Base-by-base conservation (phyloP, 2,797 vertebrate species). In the Eulemur mongoz region DNA sequence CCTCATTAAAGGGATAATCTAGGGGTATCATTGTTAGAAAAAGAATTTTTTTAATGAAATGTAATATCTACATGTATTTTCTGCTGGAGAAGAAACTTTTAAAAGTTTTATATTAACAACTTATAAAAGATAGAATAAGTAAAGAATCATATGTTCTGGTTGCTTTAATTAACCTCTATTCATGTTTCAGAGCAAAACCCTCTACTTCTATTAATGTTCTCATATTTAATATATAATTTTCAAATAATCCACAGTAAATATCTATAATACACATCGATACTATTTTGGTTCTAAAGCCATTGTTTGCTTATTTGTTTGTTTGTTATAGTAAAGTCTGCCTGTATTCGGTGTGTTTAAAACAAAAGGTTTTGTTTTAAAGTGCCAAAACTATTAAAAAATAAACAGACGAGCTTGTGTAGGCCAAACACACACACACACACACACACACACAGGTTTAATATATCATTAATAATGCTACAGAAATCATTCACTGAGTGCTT, bases 331-430 rank as follows among this genome's bases (percentile, higher is more conserved):
- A 73, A 63, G 27, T 63, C 81, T 91, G 54, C 40, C 52, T 48
- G 89, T 52, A 22, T 76, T 82, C 45, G 15, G 15, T 22, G 1
- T 67, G 54, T 95, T 84, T 67, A 84, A 76, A 94, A 91, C 11
- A 40, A 45, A 91, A 69, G 4, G 20, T 54, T 94, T 91, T 76
- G 13, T 82, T 92, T 73, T 70, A 89, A 92, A 89, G 20, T 27
- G 85, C 5, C 17, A 76, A 96, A 92, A 45, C 35, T 92, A 83
- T n/a, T 59, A 30, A 93, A 95, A 93, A 95, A 65, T 48, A 90
- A 50, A 45, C 15, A 81, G 11, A 78, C 2, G 40, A 7, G 3
- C 8, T 92, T 89, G 67, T 69, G 78, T 18, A 81, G 54, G 18
- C 35, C 86, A 90, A 92, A 91, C 10, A 59, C 15, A n/a, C n/a